These are phyloP conservation scores for Quadroppia sp. DNA, from an alignment of 2,888 invertebrate genomes.

Conservation along the genomic window DNA sequence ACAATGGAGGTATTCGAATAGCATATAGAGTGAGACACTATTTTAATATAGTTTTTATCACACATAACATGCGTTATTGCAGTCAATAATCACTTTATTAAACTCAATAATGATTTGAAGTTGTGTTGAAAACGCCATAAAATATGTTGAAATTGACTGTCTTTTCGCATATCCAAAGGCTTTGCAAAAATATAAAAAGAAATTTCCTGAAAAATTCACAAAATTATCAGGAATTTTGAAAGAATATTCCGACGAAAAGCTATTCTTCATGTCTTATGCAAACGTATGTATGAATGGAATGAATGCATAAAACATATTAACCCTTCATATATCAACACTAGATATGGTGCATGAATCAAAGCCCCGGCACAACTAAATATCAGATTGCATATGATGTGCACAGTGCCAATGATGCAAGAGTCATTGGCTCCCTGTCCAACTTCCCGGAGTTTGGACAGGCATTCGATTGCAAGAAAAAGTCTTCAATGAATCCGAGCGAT, in stretches of 20 bases:
- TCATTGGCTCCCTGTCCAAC: constrained; percentile 35
- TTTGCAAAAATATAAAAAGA: not conserved
- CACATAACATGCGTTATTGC: no score
- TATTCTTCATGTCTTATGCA: constrained; percentile 40
- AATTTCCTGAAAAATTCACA: not conserved
- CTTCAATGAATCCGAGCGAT: constrained; percentile 31
- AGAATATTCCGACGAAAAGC: constrained; percentile 16
- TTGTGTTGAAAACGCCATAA: not conserved
- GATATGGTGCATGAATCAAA: constrained; percentile 37
- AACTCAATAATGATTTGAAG: not conserved
- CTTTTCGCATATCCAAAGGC: not conserved
- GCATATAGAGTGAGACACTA: constrained; percentile 27
- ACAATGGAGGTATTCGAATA: constrained; percentile 31
- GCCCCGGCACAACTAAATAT: not conserved
- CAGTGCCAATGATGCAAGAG: constrained; percentile 28
- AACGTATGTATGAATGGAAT: constrained; percentile 8
- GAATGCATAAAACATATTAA: not conserved
- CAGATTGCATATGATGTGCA: not conserved
- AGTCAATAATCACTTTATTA: not conserved
- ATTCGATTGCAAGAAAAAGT: constrained; percentile 25
- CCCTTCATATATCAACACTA: not conserved
- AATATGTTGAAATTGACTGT: not conserved
- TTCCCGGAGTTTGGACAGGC: constrained; percentile 31
- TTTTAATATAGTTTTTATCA: not conserved
- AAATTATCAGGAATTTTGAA: constrained; percentile 27